Base-by-base conservation (phyloP, 2,888 invertebrate species). In the Drosophila melanosoma region DNA sequence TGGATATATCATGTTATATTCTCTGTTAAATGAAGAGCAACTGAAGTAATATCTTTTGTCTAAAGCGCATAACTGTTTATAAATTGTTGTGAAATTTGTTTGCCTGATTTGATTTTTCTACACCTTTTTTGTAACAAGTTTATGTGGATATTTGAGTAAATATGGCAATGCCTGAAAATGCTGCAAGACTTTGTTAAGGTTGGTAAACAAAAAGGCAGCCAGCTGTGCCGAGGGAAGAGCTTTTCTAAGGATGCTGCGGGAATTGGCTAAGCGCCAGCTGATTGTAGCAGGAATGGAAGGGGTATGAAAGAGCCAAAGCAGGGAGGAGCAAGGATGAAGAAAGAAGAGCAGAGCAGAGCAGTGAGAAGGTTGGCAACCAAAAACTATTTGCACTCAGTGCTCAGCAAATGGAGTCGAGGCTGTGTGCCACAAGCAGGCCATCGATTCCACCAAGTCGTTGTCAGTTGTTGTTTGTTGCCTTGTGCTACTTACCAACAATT, bases 341-440 rank as follows among this genome's bases (percentile, higher is more conserved):
- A 8, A 15, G 5, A 20, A 17, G 17, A 5, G 1, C 8, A 17
- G 3, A 8, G 6, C 10, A 17, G 23, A 7, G 23, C n/a, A 20
- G 2, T 10, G 15, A 11, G 49, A 17, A 12, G 51, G 33, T 53
- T 45, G 38, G 52, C 56, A 68, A 81, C 84, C 83, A 73, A 86
- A 85, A 88, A 89, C 89, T 85, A 85, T 85, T 89, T 85, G 77
- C 83, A 85, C 76, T 88, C 83, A 79, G 67, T 74, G 60, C 71
- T 69, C 29, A 65, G 60, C 53, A 83, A 89, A 80, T 75, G 70
- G 53, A 82, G 70, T 75, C 79, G 74, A 79, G 69, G 63, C 77
- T 81, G 62, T 58, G 49, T 51, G 40, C 45, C 52, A 69, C 66
- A 79, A 79, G 62, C 67, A 82, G 79, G 79, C 59, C 79, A 79